phyloP scores from a whole-genome alignment of 2,888 invertebrate genomes.

The Trachelus stipa region DNA sequence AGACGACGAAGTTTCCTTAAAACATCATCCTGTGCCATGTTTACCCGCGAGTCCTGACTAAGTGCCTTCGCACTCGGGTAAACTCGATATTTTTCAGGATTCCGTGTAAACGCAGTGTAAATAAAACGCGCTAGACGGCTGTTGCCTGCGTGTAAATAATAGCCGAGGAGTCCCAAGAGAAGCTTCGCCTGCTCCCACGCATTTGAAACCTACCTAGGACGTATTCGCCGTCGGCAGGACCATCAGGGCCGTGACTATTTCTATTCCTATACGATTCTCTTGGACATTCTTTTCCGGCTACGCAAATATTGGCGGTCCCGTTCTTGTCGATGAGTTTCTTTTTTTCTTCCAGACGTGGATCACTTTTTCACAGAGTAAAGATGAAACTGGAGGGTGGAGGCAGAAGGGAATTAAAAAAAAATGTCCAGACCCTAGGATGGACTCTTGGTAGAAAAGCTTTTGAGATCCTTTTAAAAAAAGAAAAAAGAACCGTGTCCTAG shows the following conservation, averaged over 20 bases:
- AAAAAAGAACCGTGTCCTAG: neutral
- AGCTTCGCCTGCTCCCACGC: slow-evolving; percentile 8
- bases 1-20: slow-evolving; percentile 3
- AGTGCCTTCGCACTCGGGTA: slow-evolving; percentile 39
- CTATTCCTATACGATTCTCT: neutral
- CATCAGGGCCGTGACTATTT: neutral
- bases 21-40: slow-evolving; percentile 26
- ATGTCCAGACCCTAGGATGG: neutral
- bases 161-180: slow-evolving; percentile 12
- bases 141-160: slow-evolving; percentile 38
- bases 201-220: neutral
- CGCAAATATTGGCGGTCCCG: neutral
- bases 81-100: slow-evolving; percentile 48
- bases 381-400: neutral
- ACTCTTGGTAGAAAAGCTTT: neutral
- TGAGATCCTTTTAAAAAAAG: neutral
- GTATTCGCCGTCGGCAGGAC: neutral
- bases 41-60: slow-evolving; percentile 43
- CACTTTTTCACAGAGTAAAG: no score
- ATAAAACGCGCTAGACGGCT: slow-evolving; percentile 38
- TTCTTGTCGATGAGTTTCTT: neutral
- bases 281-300: neutral
- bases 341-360: neutral
- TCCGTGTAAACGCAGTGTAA: slow-evolving; percentile 51
- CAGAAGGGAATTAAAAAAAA: neutral